Percentiles rank a stretch among this genome's conserved stretches.
These are phyloP conservation scores for Myopa testacea DNA, from an alignment of 2,888 invertebrate species.

Conservation along the genomic window DNA sequence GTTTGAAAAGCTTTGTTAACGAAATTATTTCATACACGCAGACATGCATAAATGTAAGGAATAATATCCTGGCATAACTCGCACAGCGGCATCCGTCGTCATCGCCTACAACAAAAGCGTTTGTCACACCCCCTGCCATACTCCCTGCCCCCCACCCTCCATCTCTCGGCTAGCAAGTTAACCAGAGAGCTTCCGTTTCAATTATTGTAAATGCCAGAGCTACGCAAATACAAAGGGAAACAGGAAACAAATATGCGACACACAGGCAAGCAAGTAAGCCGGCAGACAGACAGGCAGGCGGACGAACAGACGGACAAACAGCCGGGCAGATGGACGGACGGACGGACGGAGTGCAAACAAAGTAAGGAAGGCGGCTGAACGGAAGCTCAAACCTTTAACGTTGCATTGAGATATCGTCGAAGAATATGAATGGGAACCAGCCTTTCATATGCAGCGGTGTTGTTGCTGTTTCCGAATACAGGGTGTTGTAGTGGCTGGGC, in stretches of 20 bases:
- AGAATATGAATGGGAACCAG: constrained; percentile 29
- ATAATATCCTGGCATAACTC: constrained; percentile 2
- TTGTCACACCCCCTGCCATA: not conserved
- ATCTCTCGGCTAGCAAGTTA: constrained; percentile 53
- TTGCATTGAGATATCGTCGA: constrained; percentile 40
- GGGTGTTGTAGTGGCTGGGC: not conserved
- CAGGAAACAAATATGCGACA: constrained; percentile 53
- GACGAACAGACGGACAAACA: constrained; percentile 2
- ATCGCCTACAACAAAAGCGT: constrained; percentile 40
- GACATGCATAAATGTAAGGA: constrained; percentile 14
- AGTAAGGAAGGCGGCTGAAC: not conserved
- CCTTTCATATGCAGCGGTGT: constrained; percentile 23
- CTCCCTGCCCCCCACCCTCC: not conserved
- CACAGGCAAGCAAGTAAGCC: constrained; percentile 39
- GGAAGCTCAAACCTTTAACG: constrained; percentile 31
- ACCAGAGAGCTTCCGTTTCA: constrained; percentile 63
- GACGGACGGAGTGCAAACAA: constrained; percentile 1
- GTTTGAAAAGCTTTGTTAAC: constrained; percentile 58
- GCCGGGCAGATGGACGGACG: constrained; percentile 14
- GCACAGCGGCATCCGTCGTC: constrained; percentile 3
- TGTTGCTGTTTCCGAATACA: not conserved
- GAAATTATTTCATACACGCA: constrained; percentile 58
- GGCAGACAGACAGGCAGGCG: constrained; percentile 31
- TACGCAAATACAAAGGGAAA: constrained; percentile 51
- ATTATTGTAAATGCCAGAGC: constrained; percentile 60